Evolutionary conservation across 2,113 vertebrate species (phyloP).

Genomic region (Ageneiosus marmoratus): DNA sequence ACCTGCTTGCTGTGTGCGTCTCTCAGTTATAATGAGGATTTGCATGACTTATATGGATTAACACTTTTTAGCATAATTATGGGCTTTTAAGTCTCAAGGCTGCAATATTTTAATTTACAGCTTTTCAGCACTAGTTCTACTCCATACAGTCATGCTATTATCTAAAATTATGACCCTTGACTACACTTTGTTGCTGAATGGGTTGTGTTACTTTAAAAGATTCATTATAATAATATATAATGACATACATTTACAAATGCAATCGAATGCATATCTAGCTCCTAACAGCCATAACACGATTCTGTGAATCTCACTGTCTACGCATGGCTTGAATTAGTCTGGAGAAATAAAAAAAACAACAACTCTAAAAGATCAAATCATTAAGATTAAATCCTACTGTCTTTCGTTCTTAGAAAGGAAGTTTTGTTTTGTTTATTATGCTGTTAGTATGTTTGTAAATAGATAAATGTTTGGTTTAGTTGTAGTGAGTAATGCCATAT

Average conservation of each 20-base stretch:
- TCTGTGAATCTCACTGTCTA: not conserved
- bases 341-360: no score
- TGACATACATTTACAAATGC: not conserved
- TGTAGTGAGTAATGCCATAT: not conserved
- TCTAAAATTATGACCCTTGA: not conserved
- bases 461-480: not conserved
- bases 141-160: not conserved
- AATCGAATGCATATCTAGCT: not conserved
- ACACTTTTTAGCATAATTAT: slow-evolving; percentile 2
- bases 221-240: not conserved
- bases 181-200: not conserved
- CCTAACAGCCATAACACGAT: no score
- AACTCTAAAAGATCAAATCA: no score
- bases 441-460: not conserved
- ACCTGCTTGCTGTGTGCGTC: not conserved
- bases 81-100: not conserved
- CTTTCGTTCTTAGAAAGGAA: no score
- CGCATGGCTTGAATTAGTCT: not conserved
- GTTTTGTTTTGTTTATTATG: not conserved
- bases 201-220: not conserved
- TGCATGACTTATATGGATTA: slow-evolving; percentile 4
- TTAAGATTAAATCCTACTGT: not conserved
- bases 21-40: not conserved
- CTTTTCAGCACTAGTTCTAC: not conserved
- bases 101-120: slow-evolving; percentile 5